phyloP scores from a whole-genome alignment of 2,797 vertebrate species.

The Tiaroga cobitis region DNA sequence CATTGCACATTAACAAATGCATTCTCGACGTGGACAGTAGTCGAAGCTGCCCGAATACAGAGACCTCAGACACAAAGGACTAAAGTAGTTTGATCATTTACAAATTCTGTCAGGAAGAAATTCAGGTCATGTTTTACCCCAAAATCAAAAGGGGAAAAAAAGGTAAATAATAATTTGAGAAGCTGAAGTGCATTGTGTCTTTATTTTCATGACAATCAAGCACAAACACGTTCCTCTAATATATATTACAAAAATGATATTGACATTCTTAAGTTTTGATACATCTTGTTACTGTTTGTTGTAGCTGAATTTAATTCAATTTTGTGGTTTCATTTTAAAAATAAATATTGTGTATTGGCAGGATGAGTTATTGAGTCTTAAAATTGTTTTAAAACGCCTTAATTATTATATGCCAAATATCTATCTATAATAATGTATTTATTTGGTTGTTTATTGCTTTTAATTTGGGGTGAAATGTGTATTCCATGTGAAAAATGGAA shows the following conservation, averaged over 20 bases:
- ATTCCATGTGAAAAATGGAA: too few relatives aligned
- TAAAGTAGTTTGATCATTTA: neutral
- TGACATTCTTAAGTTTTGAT: neutral
- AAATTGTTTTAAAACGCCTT: neutral
- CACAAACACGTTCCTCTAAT: neutral
- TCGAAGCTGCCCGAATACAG: constrained; percentile 12
- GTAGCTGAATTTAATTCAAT: neutral
- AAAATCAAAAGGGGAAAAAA: neutral
- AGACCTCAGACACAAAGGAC: neutral
- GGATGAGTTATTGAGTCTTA: neutral
- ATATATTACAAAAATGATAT: neutral
- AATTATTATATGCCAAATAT: too few relatives aligned
- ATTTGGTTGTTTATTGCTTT: too few relatives aligned
- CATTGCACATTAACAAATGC: constrained; percentile 5
- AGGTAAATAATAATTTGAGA: neutral
- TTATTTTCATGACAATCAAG: neutral
- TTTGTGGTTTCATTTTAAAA: neutral
- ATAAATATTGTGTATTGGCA: neutral
- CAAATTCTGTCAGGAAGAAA: neutral
- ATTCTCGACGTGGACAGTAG: constrained; percentile 43
- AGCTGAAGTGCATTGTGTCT: neutral
- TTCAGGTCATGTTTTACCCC: neutral
- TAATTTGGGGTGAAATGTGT: too few relatives aligned
- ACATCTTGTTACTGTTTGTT: neutral
- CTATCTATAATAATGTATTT: too few relatives aligned